phyloP scores from a whole-genome alignment of 2,888 invertebrate genomes.

The Hoplodrina blanda region DNA sequence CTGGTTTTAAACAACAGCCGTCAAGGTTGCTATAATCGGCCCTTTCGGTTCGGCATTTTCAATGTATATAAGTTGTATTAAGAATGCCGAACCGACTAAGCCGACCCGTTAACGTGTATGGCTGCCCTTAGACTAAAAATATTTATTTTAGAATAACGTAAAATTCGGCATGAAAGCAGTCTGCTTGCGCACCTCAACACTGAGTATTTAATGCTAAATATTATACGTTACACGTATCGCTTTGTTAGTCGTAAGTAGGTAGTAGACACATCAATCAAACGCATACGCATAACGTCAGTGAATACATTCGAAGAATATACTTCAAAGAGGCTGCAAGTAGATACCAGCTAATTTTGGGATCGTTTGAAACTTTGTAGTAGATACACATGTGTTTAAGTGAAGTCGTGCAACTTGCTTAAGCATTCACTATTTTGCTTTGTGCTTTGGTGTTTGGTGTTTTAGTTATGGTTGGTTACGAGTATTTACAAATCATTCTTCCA shows the following conservation, averaged over 20 bases:
- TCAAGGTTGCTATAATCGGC: too few relatives aligned
- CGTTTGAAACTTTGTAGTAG: constrained; percentile 47
- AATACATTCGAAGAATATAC: constrained; percentile 58
- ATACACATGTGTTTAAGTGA: constrained; percentile 34
- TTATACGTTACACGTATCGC: constrained; percentile 26
- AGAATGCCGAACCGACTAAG: too few relatives aligned
- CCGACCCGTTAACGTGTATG: too few relatives aligned
- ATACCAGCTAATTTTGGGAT: constrained; percentile 59
- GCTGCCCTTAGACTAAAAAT: too few relatives aligned
- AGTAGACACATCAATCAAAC: constrained; percentile 60
- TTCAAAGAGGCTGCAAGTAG: constrained; percentile 59
- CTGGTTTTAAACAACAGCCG: too few relatives aligned
- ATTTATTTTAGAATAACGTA: too few relatives aligned
- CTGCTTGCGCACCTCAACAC: constrained; percentile 14
- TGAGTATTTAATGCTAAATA: constrained; percentile 13
- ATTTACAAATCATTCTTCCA: too few relatives aligned
- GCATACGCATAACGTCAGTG: constrained; percentile 52
- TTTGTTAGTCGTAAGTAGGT: constrained; percentile 41
- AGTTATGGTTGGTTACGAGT: too few relatives aligned
- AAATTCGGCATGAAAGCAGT: neutral
- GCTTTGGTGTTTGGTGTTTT: constrained; percentile 2
- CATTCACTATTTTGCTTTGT: constrained; percentile 5
- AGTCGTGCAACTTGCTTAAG: constrained; percentile 24
- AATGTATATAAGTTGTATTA: too few relatives aligned
- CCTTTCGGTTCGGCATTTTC: too few relatives aligned